phyloP scores from a whole-genome alignment of 2,797 vertebrate species.

The Danio jaintianensis region DNA sequence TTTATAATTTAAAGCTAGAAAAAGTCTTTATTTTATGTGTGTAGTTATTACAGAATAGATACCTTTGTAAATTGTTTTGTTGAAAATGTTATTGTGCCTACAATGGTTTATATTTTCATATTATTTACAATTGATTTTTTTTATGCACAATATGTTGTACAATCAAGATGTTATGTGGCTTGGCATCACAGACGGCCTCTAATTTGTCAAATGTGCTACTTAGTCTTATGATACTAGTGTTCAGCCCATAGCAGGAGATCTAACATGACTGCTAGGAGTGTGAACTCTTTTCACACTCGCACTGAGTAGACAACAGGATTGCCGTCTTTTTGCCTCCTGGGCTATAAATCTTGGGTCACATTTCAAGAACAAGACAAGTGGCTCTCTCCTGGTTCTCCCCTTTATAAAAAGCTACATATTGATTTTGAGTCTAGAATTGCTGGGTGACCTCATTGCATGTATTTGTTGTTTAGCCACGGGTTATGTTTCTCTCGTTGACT shows the following conservation, averaged over 20 bases:
- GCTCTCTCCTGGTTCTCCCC: constrained; percentile 1
- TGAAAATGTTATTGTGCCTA: too few relatives aligned
- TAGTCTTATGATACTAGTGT: constrained; percentile 24
- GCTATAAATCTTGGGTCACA: constrained; percentile 3
- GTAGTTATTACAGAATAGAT: too few relatives aligned
- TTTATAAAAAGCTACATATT: constrained; percentile 27
- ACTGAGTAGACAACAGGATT: background rate
- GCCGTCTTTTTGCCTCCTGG: background rate
- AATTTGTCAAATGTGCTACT: constrained; percentile 35
- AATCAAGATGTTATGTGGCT: constrained; percentile 24
- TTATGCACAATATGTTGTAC: constrained; percentile 8
- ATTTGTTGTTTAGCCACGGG: constrained; percentile 33
- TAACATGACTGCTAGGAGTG: background rate
- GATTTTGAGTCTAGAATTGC: constrained; percentile 9
- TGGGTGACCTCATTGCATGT: constrained; percentile 29
- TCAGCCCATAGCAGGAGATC: constrained; percentile 25
- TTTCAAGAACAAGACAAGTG: background rate
- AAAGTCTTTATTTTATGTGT: too few relatives aligned
- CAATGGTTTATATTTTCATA: too few relatives aligned
- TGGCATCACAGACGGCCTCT: constrained; percentile 6
- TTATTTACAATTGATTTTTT: background rate
- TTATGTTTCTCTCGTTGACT: constrained; percentile 24
- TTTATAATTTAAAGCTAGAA: too few relatives aligned
- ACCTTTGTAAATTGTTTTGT: too few relatives aligned
- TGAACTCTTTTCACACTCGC: constrained; percentile 24